These are phyloP conservation scores for Anabacerthia variegaticeps DNA, from an alignment of 2,797 vertebrate species.

Conservation along the genomic window DNA sequence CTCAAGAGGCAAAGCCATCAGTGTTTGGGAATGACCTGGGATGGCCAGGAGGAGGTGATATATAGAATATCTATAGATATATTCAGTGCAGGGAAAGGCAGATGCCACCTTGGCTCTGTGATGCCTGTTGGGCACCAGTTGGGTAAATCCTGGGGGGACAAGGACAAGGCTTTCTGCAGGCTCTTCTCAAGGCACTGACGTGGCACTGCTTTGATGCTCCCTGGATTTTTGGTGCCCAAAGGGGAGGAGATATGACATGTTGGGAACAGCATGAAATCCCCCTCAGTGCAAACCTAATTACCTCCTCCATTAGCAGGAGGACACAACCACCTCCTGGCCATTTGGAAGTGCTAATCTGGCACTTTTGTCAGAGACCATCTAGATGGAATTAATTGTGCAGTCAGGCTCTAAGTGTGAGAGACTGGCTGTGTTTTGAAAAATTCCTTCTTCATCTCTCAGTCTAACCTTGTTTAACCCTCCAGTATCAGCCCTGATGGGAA, in stretches of 20 bases:
- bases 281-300: neutral
- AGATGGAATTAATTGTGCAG: neutral
- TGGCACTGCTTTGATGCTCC: accelerated
- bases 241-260: neutral
- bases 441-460: neutral
- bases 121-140: neutral
- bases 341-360: neutral
- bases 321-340: neutral
- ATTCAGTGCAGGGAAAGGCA: neutral
- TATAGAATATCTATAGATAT: no score
- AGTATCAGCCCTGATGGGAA: neutral
- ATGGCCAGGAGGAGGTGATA: neutral
- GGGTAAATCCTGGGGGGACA: neutral
- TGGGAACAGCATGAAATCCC: neutral
- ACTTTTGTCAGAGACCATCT: neutral
- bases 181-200: neutral
- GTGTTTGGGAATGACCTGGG: neutral
- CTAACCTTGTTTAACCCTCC: neutral
- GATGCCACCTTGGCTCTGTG: accelerated
- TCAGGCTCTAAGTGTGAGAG: neutral
- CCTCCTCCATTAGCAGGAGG: neutral
- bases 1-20: neutral
- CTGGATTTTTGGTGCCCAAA: neutral
- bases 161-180: neutral
- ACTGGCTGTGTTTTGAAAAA: neutral